Evolutionary conservation across 2,888 invertebrate species (phyloP).

Genomic region (Campoplex capitator): DNA sequence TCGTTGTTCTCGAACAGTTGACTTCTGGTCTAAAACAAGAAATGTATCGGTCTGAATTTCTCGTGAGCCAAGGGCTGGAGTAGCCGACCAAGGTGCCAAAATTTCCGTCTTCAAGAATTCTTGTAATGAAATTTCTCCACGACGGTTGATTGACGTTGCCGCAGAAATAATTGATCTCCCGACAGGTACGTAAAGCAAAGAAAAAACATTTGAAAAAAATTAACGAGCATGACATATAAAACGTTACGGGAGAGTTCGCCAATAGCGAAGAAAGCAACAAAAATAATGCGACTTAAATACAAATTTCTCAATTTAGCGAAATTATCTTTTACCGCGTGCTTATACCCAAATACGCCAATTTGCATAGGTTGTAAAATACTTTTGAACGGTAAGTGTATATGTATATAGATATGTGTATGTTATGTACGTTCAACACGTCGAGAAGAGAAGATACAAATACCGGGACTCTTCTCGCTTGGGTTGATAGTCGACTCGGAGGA

Average conservation of each 20-base stretch:
- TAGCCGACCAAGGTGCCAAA: not conserved
- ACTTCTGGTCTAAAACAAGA: not conserved
- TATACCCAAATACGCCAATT: constrained; percentile 27
- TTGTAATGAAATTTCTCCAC: not conserved
- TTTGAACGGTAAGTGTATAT: constrained; percentile 15
- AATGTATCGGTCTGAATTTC: not conserved
- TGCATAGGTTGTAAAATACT: constrained; percentile 40
- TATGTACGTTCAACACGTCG: constrained; percentile 36
- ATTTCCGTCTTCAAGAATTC: not conserved
- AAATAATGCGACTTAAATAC: constrained; percentile 4
- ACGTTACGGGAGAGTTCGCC: not conserved
- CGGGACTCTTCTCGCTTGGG: constrained; percentile 51
- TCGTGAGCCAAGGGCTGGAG: not conserved
- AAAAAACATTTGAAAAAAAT: not conserved
- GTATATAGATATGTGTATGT: constrained; percentile 1
- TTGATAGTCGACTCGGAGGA: constrained; percentile 47
- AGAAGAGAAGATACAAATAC: constrained; percentile 60
- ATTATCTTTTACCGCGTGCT: constrained; percentile 12
- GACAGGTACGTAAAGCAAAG: not conserved
- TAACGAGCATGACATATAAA: not conserved
- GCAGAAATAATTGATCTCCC: not conserved
- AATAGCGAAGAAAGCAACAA: not conserved
- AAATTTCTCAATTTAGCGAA: constrained; percentile 27
- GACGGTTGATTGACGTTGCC: not conserved
- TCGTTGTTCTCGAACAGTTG: not conserved